These are phyloP conservation scores for Hyles euphorbiae DNA, from an alignment of 1,140 invertebrate species.

Conservation along the genomic window DNA sequence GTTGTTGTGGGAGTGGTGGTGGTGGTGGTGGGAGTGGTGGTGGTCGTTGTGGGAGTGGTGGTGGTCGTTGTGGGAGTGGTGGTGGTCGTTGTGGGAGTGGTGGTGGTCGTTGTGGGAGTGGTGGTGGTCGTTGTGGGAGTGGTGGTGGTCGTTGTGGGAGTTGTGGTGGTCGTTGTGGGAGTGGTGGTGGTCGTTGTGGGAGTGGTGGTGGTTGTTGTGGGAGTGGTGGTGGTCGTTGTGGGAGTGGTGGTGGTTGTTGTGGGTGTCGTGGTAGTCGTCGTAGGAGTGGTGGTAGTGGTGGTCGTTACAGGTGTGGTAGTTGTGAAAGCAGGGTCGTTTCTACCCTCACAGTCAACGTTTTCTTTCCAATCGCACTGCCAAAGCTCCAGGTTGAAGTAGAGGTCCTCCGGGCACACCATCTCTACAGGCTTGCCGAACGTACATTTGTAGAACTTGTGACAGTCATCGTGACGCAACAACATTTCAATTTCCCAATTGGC, in stretches of 20 bases:
- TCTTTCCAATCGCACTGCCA: conserved; percentile 76
- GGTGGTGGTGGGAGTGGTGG: conserved; percentile 12
- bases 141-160: conserved; percentile 6
- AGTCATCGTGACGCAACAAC: conserved; percentile 72
- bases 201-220: conserved; percentile 5
- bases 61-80: not conserved
- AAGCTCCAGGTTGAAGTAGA: conserved; percentile 74
- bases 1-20: conserved; percentile 5
- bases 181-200: conserved; percentile 25
- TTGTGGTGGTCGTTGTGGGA: conserved; percentile 4
- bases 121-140: conserved; percentile 7
- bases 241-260: conserved; percentile 7
- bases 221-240: conserved; percentile 6
- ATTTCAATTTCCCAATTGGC: conserved; percentile 36
- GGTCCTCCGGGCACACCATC: conserved; percentile 66
- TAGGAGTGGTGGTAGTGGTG: not conserved
- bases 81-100: conserved; percentile 4
- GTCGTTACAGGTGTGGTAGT: conserved; percentile 3
- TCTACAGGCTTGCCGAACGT: conserved; percentile 61
- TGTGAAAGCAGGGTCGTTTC: conserved; percentile 31
- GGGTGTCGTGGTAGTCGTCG: conserved; percentile 8
- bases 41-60: not conserved
- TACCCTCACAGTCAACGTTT: conserved; percentile 66
- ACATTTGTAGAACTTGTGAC: conserved; percentile 78
- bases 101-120: conserved; percentile 5